Evolutionary conservation across 2,888 invertebrate species (phyloP).

Genomic region (Volucella inanis): DNA sequence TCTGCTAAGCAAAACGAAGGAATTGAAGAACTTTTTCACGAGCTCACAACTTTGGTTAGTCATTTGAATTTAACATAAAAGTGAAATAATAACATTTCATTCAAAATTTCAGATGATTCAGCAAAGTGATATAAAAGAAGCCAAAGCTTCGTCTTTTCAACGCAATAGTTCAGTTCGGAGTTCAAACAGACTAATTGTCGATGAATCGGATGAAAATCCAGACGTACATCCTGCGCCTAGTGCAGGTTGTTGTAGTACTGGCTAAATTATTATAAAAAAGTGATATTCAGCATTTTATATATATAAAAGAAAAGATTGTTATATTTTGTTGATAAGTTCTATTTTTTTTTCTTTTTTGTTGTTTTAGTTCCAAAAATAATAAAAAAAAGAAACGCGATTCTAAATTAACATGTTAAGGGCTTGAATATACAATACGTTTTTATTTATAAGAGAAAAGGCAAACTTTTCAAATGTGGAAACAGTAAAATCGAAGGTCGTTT

Average conservation of each 20-base stretch:
- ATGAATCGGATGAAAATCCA: constrained; percentile 73
- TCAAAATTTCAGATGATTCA: constrained; percentile 56
- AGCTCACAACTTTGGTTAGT: constrained; percentile 90
- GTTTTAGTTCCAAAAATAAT: constrained; percentile 56
- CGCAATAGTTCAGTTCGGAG: constrained; percentile 75
- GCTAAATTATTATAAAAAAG: constrained; percentile 61
- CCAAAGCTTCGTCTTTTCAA: constrained; percentile 70
- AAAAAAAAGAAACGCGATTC: neutral
- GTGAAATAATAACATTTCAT: neutral
- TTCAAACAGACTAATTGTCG: constrained; percentile 76
- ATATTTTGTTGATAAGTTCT: constrained; percentile 65
- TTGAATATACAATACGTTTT: too few relatives aligned
- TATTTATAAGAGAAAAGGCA: too few relatives aligned
- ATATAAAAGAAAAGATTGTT: constrained; percentile 43
- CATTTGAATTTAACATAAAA: neutral
- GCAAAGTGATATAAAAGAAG: constrained; percentile 59
- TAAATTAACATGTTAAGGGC: neutral
- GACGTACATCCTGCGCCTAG: constrained; percentile 52
- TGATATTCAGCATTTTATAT: constrained; percentile 70
- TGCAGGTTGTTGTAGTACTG: constrained; percentile 74
- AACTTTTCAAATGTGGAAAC: too few relatives aligned
- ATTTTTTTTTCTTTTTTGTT: constrained; percentile 31
- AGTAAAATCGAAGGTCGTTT: too few relatives aligned
- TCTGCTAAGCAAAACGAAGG: constrained; percentile 96
- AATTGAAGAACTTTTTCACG: constrained; percentile 94